Evolutionary conservation across 2,797 vertebrate species (phyloP).

Genomic region (Tiaroga cobitis): DNA sequence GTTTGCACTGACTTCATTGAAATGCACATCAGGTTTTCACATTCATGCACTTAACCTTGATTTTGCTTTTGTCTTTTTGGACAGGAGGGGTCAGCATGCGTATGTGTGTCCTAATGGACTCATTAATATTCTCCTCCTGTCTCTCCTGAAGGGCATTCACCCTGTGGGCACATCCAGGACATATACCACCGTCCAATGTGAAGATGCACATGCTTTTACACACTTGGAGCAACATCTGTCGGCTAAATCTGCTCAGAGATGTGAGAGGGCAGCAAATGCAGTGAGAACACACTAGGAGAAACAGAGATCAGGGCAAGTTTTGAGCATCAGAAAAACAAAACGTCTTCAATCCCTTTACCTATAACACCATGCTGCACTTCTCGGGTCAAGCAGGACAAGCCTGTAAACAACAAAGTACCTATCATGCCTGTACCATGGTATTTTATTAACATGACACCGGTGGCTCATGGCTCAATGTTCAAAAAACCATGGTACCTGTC

Average conservation of each 20-base stretch:
- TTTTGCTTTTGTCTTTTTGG: conserved; percentile 63
- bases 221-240: conserved; percentile 39
- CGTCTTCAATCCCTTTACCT: background rate
- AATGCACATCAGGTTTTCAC: conserved; percentile 69
- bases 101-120: conserved; percentile 60
- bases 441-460: background rate
- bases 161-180: conserved; percentile 51
- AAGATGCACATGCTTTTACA: conserved; percentile 35
- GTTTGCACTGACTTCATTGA: conserved; percentile 73
- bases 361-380: background rate
- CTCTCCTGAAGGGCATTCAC: conserved; percentile 73
- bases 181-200: conserved; percentile 50
- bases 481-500: background rate
- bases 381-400: background rate
- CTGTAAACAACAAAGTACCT: background rate
- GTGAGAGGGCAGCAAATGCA: conserved; percentile 3
- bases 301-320: background rate
- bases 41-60: conserved; percentile 76
- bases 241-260: conserved; percentile 17
- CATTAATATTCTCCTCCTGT: conserved; percentile 76
- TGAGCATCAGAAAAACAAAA: background rate
- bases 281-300: background rate
- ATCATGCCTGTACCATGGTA: background rate
- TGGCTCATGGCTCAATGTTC: background rate
- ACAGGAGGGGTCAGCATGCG: conserved; percentile 54